Evolutionary conservation across 1,140 invertebrate genomes (phyloP), one percentile per base, ranked within the genome.

Genomic region (Coelopa frigida): DNA sequence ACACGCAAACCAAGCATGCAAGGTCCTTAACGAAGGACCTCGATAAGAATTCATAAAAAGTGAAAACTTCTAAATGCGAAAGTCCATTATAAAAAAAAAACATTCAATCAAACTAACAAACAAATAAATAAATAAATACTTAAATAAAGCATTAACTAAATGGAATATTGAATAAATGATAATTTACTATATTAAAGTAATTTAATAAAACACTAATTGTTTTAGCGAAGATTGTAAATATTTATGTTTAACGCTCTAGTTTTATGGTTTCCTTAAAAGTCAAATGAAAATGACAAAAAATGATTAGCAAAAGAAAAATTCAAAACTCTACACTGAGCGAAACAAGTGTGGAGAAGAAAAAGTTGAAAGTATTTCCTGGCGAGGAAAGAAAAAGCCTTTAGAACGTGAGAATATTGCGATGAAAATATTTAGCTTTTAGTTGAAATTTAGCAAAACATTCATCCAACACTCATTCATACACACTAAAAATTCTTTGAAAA

Each of bases 351-450:
- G n/a, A n/a, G n/a, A n/a, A n/a, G n/a, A n/a, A n/a, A n/a, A n/a
- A n/a, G n/a, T n/a, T 23, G 15, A 40, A 41, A 46, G 36, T 46
- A 46, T 46, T 44, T 44, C 43, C 43, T 44, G 17, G 21, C 20
- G 32, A 44, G 43, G 43, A 44, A 44, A 44, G 43, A 44, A 44
- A 44, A 44, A 11, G 43, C 43, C 43, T 44, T 44, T 44, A 44
- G 29, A 20, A 31, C 20, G 27, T 14, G 14, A 42, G 33, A 20
- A 35, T 35, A 24, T 44, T 18, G 12, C 3, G 17, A 44, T n/a
- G 26, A 44, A 36, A 35, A 43, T 38, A 38, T 38, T 21, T 39
- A 29, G 8, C n/a, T n/a, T n/a, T n/a, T n/a, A n/a, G n/a, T n/a
- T n/a, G n/a, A n/a, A n/a, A n/a, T n/a, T n/a, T n/a, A n/a, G n/a